A percentile compares a stretch with the other conserved stretches of the same genome.
These are phyloP conservation scores for Elmis aenea DNA, from an alignment of 2,888 invertebrate species.

Conservation along the genomic window DNA sequence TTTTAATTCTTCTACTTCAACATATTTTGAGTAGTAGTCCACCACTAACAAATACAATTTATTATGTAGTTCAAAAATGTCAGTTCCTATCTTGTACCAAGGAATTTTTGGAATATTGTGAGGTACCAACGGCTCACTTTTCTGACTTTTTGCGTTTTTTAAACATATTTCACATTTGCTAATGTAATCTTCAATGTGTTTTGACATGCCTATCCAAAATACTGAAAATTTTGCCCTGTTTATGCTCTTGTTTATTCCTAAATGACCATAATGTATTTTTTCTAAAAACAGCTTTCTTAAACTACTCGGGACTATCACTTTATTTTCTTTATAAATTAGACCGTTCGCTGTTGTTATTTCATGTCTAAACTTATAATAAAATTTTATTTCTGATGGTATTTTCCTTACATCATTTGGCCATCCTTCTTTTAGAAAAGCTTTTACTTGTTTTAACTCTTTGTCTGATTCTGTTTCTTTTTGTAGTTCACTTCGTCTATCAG, in stretches of 20 bases:
- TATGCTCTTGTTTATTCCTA: no score
- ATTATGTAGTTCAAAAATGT: slow-evolving; percentile 16
- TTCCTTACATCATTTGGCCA: slow-evolving; percentile 11
- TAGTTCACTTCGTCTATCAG: slow-evolving; percentile 1
- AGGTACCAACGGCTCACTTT: slow-evolving; percentile 3
- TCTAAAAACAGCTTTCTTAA: slow-evolving; percentile 2
- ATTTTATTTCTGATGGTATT: no score
- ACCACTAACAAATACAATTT: slow-evolving; percentile 9
- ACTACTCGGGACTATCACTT: slow-evolving; percentile 2
- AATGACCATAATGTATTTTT: no score
- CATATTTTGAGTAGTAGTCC: slow-evolving; percentile 6
- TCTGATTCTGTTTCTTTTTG: slow-evolving; percentile 8
- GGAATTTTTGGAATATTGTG: slow-evolving; percentile 8
- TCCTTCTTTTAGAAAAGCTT: slow-evolving; percentile 6
- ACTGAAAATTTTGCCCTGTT: no score
- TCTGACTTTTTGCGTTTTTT: slow-evolving; percentile 3
- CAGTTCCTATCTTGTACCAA: slow-evolving; percentile 14
- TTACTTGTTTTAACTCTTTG: no score
- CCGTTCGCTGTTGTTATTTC: no score
- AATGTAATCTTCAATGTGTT: slow-evolving; percentile 5
- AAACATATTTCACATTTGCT: slow-evolving; percentile 5
- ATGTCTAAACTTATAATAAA: no score
- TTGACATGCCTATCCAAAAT: slow-evolving; percentile 6
- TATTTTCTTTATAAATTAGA: no score
- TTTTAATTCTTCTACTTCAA: slow-evolving; percentile 5